Evolutionary conservation across 1,140 invertebrate genomes (phyloP).

Genomic region (Tetramorium simillimum): DNA sequence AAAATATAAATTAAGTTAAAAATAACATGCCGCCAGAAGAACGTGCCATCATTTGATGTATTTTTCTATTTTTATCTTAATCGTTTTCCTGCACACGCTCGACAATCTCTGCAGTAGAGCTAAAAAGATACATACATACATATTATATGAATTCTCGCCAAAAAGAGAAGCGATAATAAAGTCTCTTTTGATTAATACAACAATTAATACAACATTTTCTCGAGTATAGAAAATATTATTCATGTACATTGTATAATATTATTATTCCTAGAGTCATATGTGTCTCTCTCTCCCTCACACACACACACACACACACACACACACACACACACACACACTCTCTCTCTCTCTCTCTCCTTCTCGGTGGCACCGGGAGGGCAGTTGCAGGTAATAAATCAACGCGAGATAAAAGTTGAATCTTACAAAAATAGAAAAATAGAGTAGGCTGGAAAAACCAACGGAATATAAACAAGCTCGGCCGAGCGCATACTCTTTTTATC

Average conservation of each 20-base stretch:
- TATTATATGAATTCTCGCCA: background rate
- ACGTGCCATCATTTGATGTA: background rate
- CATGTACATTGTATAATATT: too few relatives aligned
- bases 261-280: background rate
- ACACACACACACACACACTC: too few relatives aligned
- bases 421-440: background rate
- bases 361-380: too few relatives aligned
- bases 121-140: background rate
- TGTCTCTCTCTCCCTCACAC: too few relatives aligned
- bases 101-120: background rate
- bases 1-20: constrained; percentile 13
- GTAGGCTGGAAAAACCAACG: background rate
- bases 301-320: too few relatives aligned
- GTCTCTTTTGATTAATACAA: background rate
- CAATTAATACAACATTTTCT: background rate
- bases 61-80: background rate
- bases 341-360: too few relatives aligned
- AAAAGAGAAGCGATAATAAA: background rate
- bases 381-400: background rate
- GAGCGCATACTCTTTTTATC: background rate
- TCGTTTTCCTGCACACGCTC: background rate
- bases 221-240: background rate
- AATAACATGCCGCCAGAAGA: background rate
- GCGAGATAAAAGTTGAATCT: background rate
- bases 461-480: background rate